Percentiles rank a stretch among this genome's conserved stretches.
These are phyloP conservation scores for Venustoraphidia nigricollis DNA, from an alignment of 2,888 invertebrate species.

Conservation along the genomic window DNA sequence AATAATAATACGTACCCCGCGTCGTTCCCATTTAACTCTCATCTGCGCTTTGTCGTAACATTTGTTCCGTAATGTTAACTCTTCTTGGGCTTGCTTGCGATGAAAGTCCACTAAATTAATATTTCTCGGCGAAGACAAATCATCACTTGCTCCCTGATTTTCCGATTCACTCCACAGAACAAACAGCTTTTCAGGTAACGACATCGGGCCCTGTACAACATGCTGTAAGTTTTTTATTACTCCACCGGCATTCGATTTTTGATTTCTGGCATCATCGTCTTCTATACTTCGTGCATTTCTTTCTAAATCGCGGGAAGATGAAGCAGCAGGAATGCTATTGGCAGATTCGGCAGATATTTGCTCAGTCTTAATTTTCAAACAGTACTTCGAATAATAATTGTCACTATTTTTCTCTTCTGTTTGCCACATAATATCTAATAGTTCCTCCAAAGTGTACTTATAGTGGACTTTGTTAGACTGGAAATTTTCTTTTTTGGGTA, in stretches of 20 bases:
- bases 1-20: too few species aligned
- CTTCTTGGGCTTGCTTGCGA: slow-evolving; percentile 30
- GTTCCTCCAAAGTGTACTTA: slow-evolving; percentile 24
- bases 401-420: slow-evolving; percentile 45
- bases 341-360: slow-evolving; percentile 9
- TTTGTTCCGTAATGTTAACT: slow-evolving; percentile 31
- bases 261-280: slow-evolving; percentile 32
- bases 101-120: slow-evolving; percentile 12
- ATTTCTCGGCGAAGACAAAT: not conserved
- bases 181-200: slow-evolving; percentile 49
- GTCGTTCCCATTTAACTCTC: not conserved
- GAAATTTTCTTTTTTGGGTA: not conserved
- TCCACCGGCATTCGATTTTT: slow-evolving; percentile 47
- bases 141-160: too few species aligned
- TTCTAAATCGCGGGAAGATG: slow-evolving; percentile 4
- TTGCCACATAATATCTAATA: slow-evolving; percentile 37
- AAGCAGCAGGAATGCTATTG: slow-evolving; percentile 8
- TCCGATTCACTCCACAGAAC: slow-evolving; percentile 60
- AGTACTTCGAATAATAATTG: slow-evolving; percentile 46
- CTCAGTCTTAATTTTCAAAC: slow-evolving; percentile 33
- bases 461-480: slow-evolving; percentile 8
- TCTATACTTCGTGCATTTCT: slow-evolving; percentile 13
- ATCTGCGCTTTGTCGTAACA: slow-evolving; percentile 31
- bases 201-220: slow-evolving; percentile 46
- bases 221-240: too few species aligned